Base-by-base conservation (phyloP, 2,113 vertebrate species). In the Cyprinodon variegatus region DNA sequence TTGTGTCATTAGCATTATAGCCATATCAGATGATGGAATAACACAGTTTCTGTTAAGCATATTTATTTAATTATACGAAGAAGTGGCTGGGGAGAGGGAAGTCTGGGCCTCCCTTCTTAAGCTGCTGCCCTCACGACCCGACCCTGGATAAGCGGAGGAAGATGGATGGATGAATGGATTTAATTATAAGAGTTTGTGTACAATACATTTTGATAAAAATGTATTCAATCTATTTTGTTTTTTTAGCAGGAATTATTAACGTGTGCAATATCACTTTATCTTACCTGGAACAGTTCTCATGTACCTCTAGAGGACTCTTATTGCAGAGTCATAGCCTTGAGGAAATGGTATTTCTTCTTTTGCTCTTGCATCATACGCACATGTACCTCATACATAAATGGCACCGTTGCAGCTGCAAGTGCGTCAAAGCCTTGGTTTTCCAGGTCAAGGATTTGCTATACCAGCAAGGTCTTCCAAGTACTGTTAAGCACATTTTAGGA, bases 401-500 rank as follows among this genome's bases (percentile, higher is more conserved):
- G 50, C n/a, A 39, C 13, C 48, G 38, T 64, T 82, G 76, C 82
- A 84, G 82, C 64, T 72, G 39, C 40, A 20, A 77, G 71, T 89
- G 76, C 78, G 67, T 88, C 82, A 89, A 12, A 57, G 62, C 53
- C 38, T 43, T 13, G 13, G 69, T 83, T 78, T 79, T 77, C 39
- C 45, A 78, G 73, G 79, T 60, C 72, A 89, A 82, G 79, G 83
- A 86, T 38, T 63, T 65, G 12, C 15, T 0, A 50, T 17, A 46
- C 69, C 74, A 63, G 11, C 83, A 83, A 62, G 84, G 88, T 81
- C 61, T 45, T 76, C 38, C 67, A 66, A 66, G n/a, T 8, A 36
- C 11, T 29, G 12, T 11, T 29, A 8, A 22, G n/a, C 0, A 3
- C 41, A 29, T 43, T 8, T 13, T 7, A 53, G 4, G 50, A 53